phyloP scores from a whole-genome alignment of 2,797 vertebrate species.

The Falco peregrinus region DNA sequence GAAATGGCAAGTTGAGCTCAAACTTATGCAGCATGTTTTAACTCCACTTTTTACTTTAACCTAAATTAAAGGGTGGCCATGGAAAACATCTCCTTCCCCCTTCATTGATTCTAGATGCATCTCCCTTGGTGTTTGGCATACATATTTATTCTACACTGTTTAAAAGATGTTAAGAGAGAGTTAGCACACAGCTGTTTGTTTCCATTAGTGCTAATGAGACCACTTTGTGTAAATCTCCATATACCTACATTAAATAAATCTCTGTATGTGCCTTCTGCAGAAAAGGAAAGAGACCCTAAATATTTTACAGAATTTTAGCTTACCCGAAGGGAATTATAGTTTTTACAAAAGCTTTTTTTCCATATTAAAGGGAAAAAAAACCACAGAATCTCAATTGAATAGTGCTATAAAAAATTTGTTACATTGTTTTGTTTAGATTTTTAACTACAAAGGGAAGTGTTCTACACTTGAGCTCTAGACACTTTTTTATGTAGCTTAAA shows the following conservation, averaged over 20 bases:
- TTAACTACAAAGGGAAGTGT: not conserved
- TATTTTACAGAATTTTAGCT: not conserved
- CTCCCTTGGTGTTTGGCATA: constrained; percentile 10
- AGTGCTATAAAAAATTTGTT: not conserved
- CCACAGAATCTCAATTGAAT: not conserved
- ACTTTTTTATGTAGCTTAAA: not conserved
- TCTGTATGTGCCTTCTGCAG: not conserved
- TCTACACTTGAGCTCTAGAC: not conserved
- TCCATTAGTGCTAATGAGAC: constrained; percentile 15
- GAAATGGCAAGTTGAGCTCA: not conserved
- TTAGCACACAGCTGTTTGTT: not conserved
- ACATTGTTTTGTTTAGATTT: not conserved
- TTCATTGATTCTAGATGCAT: not conserved
- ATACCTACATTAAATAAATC: not conserved
- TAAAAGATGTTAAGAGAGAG: not conserved
- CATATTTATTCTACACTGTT: not conserved
- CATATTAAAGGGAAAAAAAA: not conserved
- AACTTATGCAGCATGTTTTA: not conserved
- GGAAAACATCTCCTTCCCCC: not conserved
- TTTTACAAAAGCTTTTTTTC: not conserved
- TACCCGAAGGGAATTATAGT: not conserved
- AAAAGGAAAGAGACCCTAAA: not conserved
- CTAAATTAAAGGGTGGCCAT: not conserved
- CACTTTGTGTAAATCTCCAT: constrained; percentile 6
- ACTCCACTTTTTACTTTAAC: not conserved